Evolutionary conservation across 2,113 vertebrate species (phyloP), one percentile per base, ranked within the genome.

Genomic region (Trogon melanurus): DNA sequence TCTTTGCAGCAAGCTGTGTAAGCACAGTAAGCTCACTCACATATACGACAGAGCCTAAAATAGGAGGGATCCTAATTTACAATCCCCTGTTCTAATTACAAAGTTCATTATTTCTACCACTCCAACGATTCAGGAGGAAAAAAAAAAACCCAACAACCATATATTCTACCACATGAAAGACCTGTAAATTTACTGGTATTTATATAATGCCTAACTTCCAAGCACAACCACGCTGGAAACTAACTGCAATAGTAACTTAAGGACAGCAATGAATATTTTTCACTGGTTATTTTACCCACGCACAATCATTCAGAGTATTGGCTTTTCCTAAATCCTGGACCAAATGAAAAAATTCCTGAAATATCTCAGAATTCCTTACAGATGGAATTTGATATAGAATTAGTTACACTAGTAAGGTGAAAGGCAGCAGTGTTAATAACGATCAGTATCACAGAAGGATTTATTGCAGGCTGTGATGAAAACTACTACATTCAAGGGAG

Each of bases 61-160:
- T 23, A 79, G 53, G 75, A 78, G 66, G 27, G 41, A 78, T 79
- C 79, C 80, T 92, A 81, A 85, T 56, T 86, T 19, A 51, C 76
- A 88, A 78, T 58, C 48, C 51, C 72, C 81, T 71, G n/a, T 38
- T 95, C 45, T 85, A 89, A 95, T 73, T 80, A 91, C 76, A 94
- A 70, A 95, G 32, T 83, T 88, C 65, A 83, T 94, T 86, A 80
- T 78, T 96, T 95, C 95, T 53, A 58, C 66, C 57, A 58, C 81
- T 27, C 0, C 0, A 54, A 87, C 79, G 69, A 89, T 69, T 82
- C n/a, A 44, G 72, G 60, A 69, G 70, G 47, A 23, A 74, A 73
- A 79, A 92, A 69, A 6, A 79, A 92, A 65, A 5, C 1, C 13
- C 20, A 51, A 34, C 50, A 6, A 44, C 38, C 3, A 1, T 45